These are phyloP conservation scores for Manis javanica DNA, from an alignment of 2,797 vertebrate genomes.

Conservation along the genomic window DNA sequence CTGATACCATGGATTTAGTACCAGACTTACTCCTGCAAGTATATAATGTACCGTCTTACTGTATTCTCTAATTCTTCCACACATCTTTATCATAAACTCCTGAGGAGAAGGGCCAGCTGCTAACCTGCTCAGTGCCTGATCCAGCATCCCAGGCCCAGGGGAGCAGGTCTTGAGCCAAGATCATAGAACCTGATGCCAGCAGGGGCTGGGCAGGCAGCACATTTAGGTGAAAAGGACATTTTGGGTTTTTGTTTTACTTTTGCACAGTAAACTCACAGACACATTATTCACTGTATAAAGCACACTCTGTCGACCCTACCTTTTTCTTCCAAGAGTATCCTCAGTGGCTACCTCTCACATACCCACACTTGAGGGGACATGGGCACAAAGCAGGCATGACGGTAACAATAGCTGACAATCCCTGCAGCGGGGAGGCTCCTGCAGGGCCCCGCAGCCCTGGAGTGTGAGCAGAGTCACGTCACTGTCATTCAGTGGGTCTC, in stretches of 20 bases:
- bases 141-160: not conserved
- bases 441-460: not conserved
- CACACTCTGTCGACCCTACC: too few relatives aligned
- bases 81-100: not conserved
- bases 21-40: not conserved
- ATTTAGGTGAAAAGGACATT: rapidly evolving
- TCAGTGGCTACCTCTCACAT: not conserved
- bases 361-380: rapidly evolving
- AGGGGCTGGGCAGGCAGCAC: not conserved
- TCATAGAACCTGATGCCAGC: too few relatives aligned
- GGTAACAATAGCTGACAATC: not conserved
- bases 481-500: not conserved
- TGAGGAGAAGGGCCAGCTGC: not conserved
- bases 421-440: not conserved
- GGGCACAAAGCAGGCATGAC: rapidly evolving
- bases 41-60: too few relatives aligned
- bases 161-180: not conserved
- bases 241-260: not conserved
- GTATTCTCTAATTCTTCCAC: too few relatives aligned
- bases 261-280: not conserved
- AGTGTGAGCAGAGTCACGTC: not conserved
- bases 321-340: not conserved
- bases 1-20: not conserved
- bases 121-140: not conserved
- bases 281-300: not conserved